These are phyloP conservation scores for Balaeniceps rex DNA, from an alignment of 2,113 vertebrate genomes.

Conservation along the genomic window DNA sequence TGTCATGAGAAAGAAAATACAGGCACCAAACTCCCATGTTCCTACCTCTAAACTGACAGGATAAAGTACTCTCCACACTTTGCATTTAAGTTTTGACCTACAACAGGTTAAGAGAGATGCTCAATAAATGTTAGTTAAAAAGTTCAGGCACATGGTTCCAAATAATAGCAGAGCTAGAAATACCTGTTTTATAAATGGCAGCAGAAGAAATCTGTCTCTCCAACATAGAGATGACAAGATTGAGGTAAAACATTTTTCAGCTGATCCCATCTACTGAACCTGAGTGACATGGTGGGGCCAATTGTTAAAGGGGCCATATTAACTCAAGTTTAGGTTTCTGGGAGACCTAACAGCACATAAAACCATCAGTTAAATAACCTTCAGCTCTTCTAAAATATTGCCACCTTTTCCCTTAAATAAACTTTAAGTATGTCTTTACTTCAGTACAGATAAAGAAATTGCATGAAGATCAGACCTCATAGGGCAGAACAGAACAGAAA, in stretches of 20 bases:
- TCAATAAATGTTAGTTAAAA: background rate
- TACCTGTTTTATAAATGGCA: background rate
- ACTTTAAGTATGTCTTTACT: background rate
- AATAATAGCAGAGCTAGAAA: background rate
- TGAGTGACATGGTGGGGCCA: rapidly evolving
- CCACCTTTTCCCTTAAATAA: background rate
- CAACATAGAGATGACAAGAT: background rate
- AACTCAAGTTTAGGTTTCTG: background rate
- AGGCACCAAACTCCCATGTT: background rate
- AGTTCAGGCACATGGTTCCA: background rate
- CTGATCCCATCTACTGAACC: background rate
- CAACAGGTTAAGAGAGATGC: background rate
- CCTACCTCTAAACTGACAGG: background rate
- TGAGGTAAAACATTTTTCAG: background rate
- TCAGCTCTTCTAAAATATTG: background rate
- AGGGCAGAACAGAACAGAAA: background rate
- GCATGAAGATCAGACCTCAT: background rate
- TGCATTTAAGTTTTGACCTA: background rate
- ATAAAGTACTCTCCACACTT: background rate
- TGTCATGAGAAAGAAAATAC: background rate
- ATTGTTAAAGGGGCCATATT: background rate
- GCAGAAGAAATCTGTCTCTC: background rate
- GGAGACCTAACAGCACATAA: background rate
- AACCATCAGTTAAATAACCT: background rate
- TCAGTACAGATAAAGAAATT: background rate